Percentiles rank a stretch among this genome's conserved stretches.
Conservation (phyloP, 2,888 invertebrate species). For the Escarpia spicata region DNA sequence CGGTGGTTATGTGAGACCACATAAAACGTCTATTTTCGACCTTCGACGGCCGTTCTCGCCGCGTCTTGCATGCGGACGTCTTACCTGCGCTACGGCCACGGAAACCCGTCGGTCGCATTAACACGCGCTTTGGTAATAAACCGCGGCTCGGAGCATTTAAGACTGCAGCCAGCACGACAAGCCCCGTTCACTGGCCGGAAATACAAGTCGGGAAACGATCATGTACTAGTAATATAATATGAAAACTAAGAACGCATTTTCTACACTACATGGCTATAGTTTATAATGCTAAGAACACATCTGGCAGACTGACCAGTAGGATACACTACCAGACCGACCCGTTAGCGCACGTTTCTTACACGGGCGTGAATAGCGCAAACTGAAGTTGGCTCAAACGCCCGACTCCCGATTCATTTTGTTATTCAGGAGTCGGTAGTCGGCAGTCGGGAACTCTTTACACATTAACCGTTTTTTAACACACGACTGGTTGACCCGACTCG, state of each 20-base stretch:
- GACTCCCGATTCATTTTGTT: too few species aligned
- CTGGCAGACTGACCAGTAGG: too few species aligned
- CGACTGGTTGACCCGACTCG: too few species aligned
- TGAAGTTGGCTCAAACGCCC: too few species aligned
- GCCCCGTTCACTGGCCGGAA: neutral
- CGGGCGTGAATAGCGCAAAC: too few species aligned
- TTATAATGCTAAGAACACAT: neutral
- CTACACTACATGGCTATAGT: neutral
- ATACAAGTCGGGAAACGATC: neutral
- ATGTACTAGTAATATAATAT: neutral
- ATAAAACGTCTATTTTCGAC: slow-evolving; percentile 1
- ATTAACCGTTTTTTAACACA: too few species aligned
- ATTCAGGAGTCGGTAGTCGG: too few species aligned
- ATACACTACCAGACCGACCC: too few species aligned
- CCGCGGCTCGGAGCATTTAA: neutral
- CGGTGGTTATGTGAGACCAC: neutral
- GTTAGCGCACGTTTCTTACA: too few species aligned
- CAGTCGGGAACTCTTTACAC: too few species aligned
- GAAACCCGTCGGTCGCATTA: neutral
- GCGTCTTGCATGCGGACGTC: neutral
- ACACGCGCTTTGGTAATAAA: neutral
- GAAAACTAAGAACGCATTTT: neutral
- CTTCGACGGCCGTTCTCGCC: neutral
- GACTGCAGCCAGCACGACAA: neutral
- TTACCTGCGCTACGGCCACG: neutral